phyloP scores from a whole-genome alignment of 2,888 invertebrate species.

The Phengaris alcon region DNA sequence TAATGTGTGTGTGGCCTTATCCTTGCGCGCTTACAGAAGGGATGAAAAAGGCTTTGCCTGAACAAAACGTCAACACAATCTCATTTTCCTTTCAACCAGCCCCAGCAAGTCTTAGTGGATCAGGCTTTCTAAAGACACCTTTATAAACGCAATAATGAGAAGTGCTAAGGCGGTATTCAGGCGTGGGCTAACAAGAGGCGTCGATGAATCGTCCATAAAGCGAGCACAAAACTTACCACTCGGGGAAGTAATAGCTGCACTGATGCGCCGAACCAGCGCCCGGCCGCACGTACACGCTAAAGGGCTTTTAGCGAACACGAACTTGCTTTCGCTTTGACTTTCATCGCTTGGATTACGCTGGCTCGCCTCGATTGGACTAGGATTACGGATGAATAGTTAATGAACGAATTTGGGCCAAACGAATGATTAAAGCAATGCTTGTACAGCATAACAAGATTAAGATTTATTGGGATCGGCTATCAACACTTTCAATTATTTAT shows the following conservation, averaged over 20 bases:
- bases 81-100: slow-evolving; percentile 73
- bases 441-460: slow-evolving; percentile 43
- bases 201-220: slow-evolving; percentile 74
- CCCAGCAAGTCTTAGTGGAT: slow-evolving; percentile 72
- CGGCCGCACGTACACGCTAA: slow-evolving; percentile 49
- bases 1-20: not conserved
- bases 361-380: slow-evolving; percentile 58
- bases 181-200: slow-evolving; percentile 70
- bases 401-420: slow-evolving; percentile 60
- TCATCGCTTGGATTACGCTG: slow-evolving; percentile 58
- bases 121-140: slow-evolving; percentile 71
- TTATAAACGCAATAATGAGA: slow-evolving; percentile 79
- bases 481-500: not conserved
- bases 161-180: slow-evolving; percentile 75
- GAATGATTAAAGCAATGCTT: slow-evolving; percentile 46
- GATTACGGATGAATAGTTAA: slow-evolving; percentile 64
- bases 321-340: slow-evolving; percentile 69
- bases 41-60: slow-evolving; percentile 61
- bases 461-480: slow-evolving; percentile 34
- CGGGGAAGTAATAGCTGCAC: slow-evolving; percentile 45
- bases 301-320: slow-evolving; percentile 67
- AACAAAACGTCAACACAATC: slow-evolving; percentile 75
- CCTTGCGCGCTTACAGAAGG: slow-evolving; percentile 47
- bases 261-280: slow-evolving; percentile 38
- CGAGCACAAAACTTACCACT: slow-evolving; percentile 74